Evolutionary conservation across 1,140 invertebrate genomes (phyloP).

Genomic region (Aphis gossypii): DNA sequence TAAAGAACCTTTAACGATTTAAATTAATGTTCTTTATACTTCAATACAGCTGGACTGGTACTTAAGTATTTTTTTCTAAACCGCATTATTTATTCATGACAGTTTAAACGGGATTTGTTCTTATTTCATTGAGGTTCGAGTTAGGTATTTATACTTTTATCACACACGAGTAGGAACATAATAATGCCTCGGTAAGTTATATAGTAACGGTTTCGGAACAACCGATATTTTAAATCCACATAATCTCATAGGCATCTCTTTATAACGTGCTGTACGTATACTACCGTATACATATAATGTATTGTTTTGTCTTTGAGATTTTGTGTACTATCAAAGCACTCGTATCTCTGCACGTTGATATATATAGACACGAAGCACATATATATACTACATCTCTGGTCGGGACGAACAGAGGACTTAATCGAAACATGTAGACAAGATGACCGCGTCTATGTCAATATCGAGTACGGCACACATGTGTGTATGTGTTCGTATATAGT

Average conservation of each 20-base stretch:
- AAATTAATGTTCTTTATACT: not conserved
- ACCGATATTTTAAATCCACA: not conserved
- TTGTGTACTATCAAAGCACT: not conserved
- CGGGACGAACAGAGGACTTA: not conserved
- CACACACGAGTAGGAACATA: too few relatives aligned
- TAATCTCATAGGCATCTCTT: not conserved
- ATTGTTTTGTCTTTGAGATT: not conserved
- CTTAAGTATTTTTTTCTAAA: not conserved
- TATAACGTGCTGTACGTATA: not conserved
- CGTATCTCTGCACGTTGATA: not conserved
- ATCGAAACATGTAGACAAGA: constrained; percentile 10
- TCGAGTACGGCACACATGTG: not conserved
- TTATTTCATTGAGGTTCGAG: not conserved
- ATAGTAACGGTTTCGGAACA: not conserved
- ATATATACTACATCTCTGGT: not conserved
- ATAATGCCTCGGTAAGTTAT: not conserved
- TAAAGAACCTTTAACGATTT: not conserved
- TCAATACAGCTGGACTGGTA: not conserved
- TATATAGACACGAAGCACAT: not conserved
- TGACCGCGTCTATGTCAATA: constrained; percentile 17
- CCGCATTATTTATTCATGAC: not conserved
- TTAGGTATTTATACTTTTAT: not conserved
- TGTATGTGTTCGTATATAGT: not conserved
- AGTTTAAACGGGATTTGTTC: not conserved
- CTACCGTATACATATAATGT: not conserved